Base-by-base conservation (phyloP, 2,797 vertebrate species). In the Chloroceryle inda region DNA sequence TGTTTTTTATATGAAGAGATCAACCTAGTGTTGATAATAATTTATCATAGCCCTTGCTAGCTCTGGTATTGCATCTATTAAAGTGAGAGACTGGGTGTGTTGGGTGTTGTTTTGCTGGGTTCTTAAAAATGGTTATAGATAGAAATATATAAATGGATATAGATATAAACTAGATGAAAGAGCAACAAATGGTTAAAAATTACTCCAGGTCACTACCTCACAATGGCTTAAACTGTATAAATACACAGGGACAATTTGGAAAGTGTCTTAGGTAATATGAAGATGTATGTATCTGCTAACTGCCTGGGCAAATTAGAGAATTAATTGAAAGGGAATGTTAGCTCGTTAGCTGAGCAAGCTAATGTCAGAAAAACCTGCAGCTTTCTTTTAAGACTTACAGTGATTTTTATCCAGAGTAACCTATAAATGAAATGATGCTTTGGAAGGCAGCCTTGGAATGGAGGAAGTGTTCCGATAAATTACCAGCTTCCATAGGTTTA, bases 241-340 rank as follows among this genome's bases (percentile, higher is more conserved):
- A 92, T 71, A 64, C 20, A 53, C 6, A 49, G 71, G 56, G 95
- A 81, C 81, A 59, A 92, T 94, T 87, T 85, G 77, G 92, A 96
- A 96, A 81, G 69, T 3, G 2, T 93, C 67, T 91, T 83, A 94
- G 71, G 71, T 85, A 63, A 92, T 90, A 61, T 62, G 37, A 83
- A 92, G 83, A 76, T 85, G 55, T 84, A 83, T 91, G 20, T 73
- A 53, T 92, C 83, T 64, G 59, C 66, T 92, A 90, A 90, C 91
- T 92, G 77, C 59, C 71, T 93, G 59, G 37, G 52, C 53, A 92
- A 92, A 96, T 96, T 94, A 94, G 64, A 79, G 80, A 94, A 95
- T 93, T 95, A 95, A 93, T 92, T 95, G 89, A 94, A 96, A 93
- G 85, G 61, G 83, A 89, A 93, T 37, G 40, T 81, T 90, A 79